Conservation (phyloP, 2,797 vertebrate species). For the Halcyon smyrnensis region DNA sequence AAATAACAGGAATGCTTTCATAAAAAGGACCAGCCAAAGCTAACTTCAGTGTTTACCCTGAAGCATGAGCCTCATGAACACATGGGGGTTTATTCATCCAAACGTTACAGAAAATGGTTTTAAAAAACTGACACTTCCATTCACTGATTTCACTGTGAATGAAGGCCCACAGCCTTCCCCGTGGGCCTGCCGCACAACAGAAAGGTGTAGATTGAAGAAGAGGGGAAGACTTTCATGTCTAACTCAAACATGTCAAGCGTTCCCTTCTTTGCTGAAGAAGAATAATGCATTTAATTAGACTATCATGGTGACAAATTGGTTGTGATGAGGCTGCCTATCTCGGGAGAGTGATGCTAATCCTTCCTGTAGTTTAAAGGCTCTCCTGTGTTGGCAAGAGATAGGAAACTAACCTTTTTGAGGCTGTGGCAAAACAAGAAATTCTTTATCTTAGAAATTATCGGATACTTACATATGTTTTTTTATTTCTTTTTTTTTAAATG, state of each 20-base stretch:
- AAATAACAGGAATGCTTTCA: conserved; percentile 44
- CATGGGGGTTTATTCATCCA: conserved; percentile 59
- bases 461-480: not conserved
- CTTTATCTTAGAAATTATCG: not conserved
- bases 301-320: conserved; percentile 77
- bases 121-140: not conserved
- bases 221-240: conserved; percentile 34
- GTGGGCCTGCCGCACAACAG: conserved; percentile 16
- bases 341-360: conserved; percentile 73
- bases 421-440: not conserved
- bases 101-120: conserved; percentile 34
- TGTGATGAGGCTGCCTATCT: conserved; percentile 71
- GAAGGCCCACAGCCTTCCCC: conserved; percentile 51
- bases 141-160: conserved; percentile 49
- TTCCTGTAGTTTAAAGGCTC: conserved; percentile 65
- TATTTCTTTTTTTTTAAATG: not conserved
- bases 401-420: not conserved
- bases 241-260: conserved; percentile 61
- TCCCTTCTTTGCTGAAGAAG: conserved; percentile 61
- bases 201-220: conserved; percentile 14
- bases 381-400: conserved; percentile 38
- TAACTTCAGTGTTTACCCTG: conserved; percentile 55
- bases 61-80: not conserved
- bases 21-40: conserved; percentile 56
- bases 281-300: conserved; percentile 79